Evolutionary conservation across 1,140 invertebrate species (phyloP), one percentile per base, ranked within the genome.

Genomic region (Macrosteles quadrilineatus): DNA sequence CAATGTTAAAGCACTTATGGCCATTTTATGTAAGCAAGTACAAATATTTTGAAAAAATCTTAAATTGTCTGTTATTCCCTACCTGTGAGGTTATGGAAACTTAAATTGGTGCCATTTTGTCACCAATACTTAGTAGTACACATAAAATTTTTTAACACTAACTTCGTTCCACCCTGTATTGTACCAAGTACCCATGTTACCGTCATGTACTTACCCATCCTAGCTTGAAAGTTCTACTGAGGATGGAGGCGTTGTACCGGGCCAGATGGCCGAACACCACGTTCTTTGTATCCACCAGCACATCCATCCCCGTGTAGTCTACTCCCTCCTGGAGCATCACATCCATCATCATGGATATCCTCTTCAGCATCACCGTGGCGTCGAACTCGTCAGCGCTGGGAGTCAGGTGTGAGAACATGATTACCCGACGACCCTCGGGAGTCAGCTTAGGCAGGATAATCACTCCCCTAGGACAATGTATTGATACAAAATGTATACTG

Each of bases 371-470:
- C n/a, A 71, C 31, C 25, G 66, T n/a, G 1, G 73, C 70, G 19
- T 75, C 72, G 62, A 74, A 76, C 3, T 76, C 71, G 4, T 71
- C 73, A 14, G 70, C 67, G 17, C 40, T 50, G 21, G 31, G 27
- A 23, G 71, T 69, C 4, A 70, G 71, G 67, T 78, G 74, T n/a
- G 73, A 72, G 47, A 72, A 74, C 64, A 79, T 65, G 2, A 78
- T 27, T 0, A 78, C 74, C 19, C 73, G 40, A 14, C 71, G 55
- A 1, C 72, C 71, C 27, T 72, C 71, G 19, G 69, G 43, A 12
- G 75, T 75, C 43, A 75, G 62, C 30, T 72, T 70, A 0, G 74
- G 75, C 12, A 74, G 66, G 6, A 75, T 21, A n/a, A 65, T 31
- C 12, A 73, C 21, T 17, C 57, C 55, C 66, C 74, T 76, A 55